Evolutionary conservation across 92 coral and sea anemone species (phyloP), one percentile per base, ranked within the genome.

Genomic region (Epizoanthus stellaris): DNA sequence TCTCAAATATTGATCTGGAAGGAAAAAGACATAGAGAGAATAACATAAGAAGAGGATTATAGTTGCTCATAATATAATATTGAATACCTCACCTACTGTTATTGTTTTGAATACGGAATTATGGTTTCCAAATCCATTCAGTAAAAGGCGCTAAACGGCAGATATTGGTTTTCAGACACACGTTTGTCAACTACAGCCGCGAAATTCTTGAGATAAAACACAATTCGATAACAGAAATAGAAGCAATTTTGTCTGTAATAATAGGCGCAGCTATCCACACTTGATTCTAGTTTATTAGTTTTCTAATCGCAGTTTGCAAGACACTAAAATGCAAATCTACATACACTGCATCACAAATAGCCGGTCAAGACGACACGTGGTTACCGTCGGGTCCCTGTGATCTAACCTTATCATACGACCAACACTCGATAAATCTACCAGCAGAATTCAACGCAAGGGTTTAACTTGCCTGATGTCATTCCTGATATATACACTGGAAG

Each of bases 281-380:
- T 43, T 61, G 36, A 79, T 42, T 79, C 52, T 19, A 58, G 68
- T 76, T 58, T 58, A 76, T 76, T 76, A 59, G 82, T 59, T 58
- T 62, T 21, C 65, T 79, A 79, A 79, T 79, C 56, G 70, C 72
- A 79, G 83, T 63, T 79, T 79, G 56, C 60, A 63, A 43, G 72
- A 57, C 60, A 79, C 83, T 79, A 79, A 76, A 79, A 79, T 79
- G 60, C 71, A 79, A 79, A 79, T 79, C 58, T 62, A 4, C 53
- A 39, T 63, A 79, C 61, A 63, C 56, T 52, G 56, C 53, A 62
- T 43, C 40, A 39, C 83, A 62, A 63, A 63, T 11, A 13, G 3
- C 56, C 17, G 10, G 15, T 19, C 19, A 79, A 62, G 20, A 25
- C 60, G 83, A 63, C 83, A 79, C 83, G 83, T 79, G 60, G 83